Conservation (phyloP, 2,888 invertebrate species). For the Diaperis boleti region DNA sequence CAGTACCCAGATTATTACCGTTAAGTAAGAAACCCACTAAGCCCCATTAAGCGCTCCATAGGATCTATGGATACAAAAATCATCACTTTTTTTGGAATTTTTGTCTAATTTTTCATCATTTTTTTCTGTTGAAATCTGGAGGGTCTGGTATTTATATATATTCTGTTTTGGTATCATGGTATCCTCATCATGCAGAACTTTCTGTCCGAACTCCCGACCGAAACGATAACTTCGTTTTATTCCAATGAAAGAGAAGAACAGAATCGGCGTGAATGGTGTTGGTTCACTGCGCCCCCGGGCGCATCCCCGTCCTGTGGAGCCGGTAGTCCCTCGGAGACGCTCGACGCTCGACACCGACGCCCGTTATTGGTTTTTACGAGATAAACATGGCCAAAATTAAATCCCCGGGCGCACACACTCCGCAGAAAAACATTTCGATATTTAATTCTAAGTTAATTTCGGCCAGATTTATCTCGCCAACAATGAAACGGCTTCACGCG, state of each 20-base stretch:
- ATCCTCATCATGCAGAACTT: no score
- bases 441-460: conserved; percentile 65
- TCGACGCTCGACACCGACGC: conserved; percentile 44
- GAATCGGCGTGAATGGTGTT: conserved; percentile 61
- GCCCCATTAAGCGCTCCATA: no score
- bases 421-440: conserved; percentile 66
- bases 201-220: no score
- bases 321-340: conserved; percentile 48
- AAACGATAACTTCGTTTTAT: conserved; percentile 58
- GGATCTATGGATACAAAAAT: no score
- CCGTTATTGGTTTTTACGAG: conserved; percentile 67
- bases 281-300: conserved; percentile 47
- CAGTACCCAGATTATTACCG: no score
- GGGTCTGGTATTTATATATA: no score
- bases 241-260: conserved; percentile 61
- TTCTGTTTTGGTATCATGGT: no score
- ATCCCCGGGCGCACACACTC: conserved; percentile 64
- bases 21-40: no score
- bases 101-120: no score
- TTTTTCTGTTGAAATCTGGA: no score
- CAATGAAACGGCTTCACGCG: conserved; percentile 29
- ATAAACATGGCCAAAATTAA: conserved; percentile 67
- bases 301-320: conserved; percentile 44
- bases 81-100: no score
- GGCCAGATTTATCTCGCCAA: conserved; percentile 37